These are phyloP conservation scores for Zosterops borbonicus DNA, from an alignment of 2,113 vertebrate species.

Conservation along the genomic window DNA sequence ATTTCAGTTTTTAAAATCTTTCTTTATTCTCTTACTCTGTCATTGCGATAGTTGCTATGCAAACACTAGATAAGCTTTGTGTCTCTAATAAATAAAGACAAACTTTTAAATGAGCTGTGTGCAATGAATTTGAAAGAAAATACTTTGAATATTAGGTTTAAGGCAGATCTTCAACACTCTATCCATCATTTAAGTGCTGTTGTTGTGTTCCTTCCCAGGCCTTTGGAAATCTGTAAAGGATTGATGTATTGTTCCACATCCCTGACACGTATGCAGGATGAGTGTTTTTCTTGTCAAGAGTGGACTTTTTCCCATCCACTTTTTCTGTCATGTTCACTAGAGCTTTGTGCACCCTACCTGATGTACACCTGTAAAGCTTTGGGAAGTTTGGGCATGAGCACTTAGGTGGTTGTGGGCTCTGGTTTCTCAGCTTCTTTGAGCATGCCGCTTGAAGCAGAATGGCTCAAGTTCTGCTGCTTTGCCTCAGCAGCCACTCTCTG, in stretches of 20 bases:
- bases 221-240: neutral
- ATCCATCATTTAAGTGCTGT: neutral
- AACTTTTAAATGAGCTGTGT: neutral
- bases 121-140: neutral
- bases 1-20: neutral
- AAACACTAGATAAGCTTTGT: neutral
- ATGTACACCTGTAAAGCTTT: accelerated
- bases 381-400: neutral
- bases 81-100: neutral
- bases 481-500: neutral
- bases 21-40: neutral
- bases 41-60: neutral
- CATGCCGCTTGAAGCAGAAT: neutral
- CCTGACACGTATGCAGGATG: neutral
- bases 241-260: neutral
- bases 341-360: neutral
- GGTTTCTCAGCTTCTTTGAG: neutral
- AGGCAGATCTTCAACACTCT: neutral
- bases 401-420: neutral
- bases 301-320: accelerated
- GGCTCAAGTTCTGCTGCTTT: neutral
- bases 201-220: neutral
- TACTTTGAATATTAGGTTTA: neutral
- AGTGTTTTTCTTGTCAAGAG: neutral
- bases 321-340: neutral